phyloP scores from a whole-genome alignment of 2,888 invertebrate species.

The Xestia ashworthii region DNA sequence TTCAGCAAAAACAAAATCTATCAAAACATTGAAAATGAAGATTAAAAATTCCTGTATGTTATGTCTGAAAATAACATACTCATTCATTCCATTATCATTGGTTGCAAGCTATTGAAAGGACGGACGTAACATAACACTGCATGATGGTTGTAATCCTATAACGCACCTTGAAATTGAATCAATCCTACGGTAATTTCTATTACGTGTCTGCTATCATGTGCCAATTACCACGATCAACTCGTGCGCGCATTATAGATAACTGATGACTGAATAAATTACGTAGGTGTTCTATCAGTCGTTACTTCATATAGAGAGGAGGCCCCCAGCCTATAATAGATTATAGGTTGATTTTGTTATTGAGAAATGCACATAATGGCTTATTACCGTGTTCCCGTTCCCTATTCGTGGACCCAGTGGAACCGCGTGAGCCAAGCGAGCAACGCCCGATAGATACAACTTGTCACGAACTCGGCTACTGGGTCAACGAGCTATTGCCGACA shows the following conservation, averaged over 20 bases:
- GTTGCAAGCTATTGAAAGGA: slow-evolving; percentile 4
- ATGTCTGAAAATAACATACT: not conserved
- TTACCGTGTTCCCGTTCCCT: slow-evolving; percentile 65
- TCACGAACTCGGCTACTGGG: slow-evolving; percentile 86
- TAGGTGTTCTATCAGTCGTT: not conserved
- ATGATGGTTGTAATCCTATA: not conserved
- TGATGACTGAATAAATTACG: slow-evolving; percentile 28
- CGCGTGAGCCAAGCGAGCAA: slow-evolving; percentile 66
- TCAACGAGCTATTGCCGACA: slow-evolving; percentile 79
- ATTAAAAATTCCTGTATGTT: no score
- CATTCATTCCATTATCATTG: not conserved
- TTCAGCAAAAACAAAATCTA: slow-evolving; percentile 69
- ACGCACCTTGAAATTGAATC: slow-evolving; percentile 26
- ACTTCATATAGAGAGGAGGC: not conserved
- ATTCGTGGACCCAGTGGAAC: slow-evolving; percentile 56
- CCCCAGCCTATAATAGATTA: not conserved
- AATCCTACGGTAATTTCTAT: slow-evolving; percentile 16
- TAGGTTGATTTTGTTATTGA: not conserved
- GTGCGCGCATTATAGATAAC: slow-evolving; percentile 26
- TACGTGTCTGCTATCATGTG: slow-evolving; percentile 9
- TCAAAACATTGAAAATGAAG: slow-evolving; percentile 32
- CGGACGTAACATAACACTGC: not conserved
- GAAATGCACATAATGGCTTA: slow-evolving; percentile 57
- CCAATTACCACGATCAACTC: slow-evolving; percentile 11
- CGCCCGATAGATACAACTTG: slow-evolving; percentile 77